These are phyloP conservation scores for Diaperis boleti DNA, from an alignment of 2,888 invertebrate genomes.

Conservation along the genomic window DNA sequence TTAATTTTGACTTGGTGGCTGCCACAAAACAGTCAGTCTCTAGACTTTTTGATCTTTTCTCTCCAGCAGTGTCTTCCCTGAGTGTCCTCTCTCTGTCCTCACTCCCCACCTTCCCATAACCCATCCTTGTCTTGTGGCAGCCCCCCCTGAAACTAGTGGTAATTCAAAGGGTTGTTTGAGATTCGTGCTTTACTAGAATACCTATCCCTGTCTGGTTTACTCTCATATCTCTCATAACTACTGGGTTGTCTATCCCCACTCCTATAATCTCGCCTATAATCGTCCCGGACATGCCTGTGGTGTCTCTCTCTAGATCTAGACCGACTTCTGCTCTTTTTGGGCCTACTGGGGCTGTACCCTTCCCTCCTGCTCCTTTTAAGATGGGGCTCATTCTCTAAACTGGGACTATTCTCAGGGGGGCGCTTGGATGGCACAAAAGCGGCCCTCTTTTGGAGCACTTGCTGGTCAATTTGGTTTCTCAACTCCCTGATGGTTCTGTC, in stretches of 20 bases:
- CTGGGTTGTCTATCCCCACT: neutral
- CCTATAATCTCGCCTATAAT: neutral
- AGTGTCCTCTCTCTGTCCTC: no score
- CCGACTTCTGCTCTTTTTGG: constrained; percentile 41
- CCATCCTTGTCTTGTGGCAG: neutral
- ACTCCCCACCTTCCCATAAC: neutral
- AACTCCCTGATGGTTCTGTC: constrained; percentile 65
- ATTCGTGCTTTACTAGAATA: neutral
- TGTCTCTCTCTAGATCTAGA: constrained; percentile 14
- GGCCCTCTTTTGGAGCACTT: constrained; percentile 54
- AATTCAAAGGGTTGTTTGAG: neutral
- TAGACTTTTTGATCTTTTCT: no score
- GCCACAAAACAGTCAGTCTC: no score
- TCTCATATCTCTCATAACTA: neutral
- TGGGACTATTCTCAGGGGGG: neutral
- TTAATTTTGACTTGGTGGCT: no score
- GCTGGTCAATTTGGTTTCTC: constrained; percentile 61
- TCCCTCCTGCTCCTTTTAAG: neutral
- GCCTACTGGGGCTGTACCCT: neutral
- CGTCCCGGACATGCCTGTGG: constrained; percentile 2
- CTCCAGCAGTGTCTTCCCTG: no score
- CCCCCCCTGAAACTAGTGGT: neutral
- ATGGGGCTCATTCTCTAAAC: neutral
- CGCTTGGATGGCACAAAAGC: neutral
- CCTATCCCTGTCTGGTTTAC: no score